Conservation (phyloP, 1,140 invertebrate genomes). For the Acarapis woodi region DNA sequence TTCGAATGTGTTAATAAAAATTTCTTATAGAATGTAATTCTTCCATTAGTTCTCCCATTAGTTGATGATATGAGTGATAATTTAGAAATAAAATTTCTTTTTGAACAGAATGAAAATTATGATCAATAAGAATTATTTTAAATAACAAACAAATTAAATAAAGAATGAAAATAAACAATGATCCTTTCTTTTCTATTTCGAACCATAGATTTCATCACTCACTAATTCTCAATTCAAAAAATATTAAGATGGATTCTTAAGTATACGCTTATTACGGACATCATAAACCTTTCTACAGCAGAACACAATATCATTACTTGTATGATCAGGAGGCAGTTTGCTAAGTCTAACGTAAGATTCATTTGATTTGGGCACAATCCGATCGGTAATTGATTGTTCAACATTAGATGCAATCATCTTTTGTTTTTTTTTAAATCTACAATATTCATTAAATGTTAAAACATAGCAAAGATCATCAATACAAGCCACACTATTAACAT, state of each 20-base stretch:
- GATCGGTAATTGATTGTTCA: neutral
- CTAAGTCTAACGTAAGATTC: slow-evolving; percentile 21
- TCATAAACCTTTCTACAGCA: slow-evolving; percentile 82
- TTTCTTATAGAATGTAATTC: no score
- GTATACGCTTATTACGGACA: slow-evolving; percentile 38
- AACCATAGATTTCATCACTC: no score
- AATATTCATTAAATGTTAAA: slow-evolving; percentile 83
- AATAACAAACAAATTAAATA: no score
- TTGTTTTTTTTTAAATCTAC: slow-evolving; percentile 33
- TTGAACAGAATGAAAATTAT: no score
- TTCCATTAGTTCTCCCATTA: no score
- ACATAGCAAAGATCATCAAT: slow-evolving; percentile 96
- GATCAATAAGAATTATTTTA: no score
- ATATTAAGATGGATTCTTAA: slow-evolving; percentile 9
- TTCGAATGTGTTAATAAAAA: no score
- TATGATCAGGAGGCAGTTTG: slow-evolving; percentile 34
- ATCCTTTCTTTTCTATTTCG: no score
- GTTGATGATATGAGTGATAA: no score
- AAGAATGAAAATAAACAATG: no score
- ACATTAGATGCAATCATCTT: slow-evolving; percentile 1
- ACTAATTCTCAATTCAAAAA: neutral
- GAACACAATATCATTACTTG: slow-evolving; percentile 57
- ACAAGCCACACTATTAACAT: slow-evolving; percentile 78
- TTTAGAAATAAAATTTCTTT: no score
- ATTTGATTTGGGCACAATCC: slow-evolving; percentile 1